A percentile compares a stretch with the other conserved stretches of the same genome.
phyloP scores from a whole-genome alignment of 2,888 invertebrate genomes.

The Acanthosepion esculentum region DNA sequence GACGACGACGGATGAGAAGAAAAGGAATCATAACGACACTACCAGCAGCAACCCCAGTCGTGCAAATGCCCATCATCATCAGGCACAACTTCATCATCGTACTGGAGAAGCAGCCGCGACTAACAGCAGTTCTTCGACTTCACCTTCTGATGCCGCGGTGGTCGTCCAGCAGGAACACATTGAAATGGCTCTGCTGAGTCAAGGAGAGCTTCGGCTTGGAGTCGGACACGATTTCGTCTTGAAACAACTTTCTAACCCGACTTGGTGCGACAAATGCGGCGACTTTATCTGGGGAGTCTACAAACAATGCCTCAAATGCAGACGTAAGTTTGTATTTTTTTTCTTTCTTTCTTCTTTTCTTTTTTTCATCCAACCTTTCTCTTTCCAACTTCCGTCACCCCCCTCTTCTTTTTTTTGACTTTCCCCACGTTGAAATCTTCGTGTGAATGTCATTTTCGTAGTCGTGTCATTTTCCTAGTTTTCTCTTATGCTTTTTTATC shows the following conservation, averaged over 20 bases:
- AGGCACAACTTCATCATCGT: not conserved
- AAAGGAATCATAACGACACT: not conserved
- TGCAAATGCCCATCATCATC: not conserved
- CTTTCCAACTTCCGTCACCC: not conserved
- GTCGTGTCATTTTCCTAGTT: not conserved
- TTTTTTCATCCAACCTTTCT: not conserved
- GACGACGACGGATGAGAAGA: not conserved
- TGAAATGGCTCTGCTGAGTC: constrained; percentile 68
- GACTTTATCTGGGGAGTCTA: constrained; percentile 77
- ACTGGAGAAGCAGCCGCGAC: not conserved
- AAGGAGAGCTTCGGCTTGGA: constrained; percentile 52
- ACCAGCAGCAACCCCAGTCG: constrained; percentile 40
- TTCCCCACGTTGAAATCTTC: not conserved
- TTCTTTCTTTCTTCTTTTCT: not conserved
- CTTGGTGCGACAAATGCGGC: constrained; percentile 78
- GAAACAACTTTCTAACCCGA: constrained; percentile 71
- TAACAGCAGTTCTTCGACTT: not conserved
- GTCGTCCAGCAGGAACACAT: constrained; percentile 58
- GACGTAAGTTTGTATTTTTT: constrained; percentile 70
- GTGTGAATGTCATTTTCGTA: not conserved
- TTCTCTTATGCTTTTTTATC: too few species aligned
- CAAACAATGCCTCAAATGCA: constrained; percentile 76
- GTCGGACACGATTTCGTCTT: constrained; percentile 66
- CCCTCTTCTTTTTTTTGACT: not conserved
- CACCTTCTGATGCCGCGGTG: constrained; percentile 24